Evolutionary conservation across 2,888 invertebrate species (phyloP), one percentile per base, ranked within the genome.

Genomic region (Bhutanitis thaidina): DNA sequence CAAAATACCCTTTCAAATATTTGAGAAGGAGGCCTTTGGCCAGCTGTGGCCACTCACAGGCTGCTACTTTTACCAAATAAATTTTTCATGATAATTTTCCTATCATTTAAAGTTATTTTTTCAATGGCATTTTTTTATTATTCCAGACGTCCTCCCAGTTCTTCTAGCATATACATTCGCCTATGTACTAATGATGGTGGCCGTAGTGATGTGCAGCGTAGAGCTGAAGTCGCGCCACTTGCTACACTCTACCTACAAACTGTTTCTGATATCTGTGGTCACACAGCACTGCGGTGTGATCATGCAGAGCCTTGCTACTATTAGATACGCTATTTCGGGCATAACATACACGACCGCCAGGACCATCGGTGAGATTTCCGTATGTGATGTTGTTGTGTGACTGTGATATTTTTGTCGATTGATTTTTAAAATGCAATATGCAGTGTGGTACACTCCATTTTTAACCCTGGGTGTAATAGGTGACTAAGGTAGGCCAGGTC

Each of bases 171-270:
- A 95, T 70, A 91, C 93, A 0, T 87, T 94, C 25, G 91, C 93
- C 0, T 96, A 97, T 73, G 84, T 94, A 1, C 77, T 96, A 36
- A 85, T 97, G 1, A 83, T 95, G 59, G 77, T 95, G 15, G 92
- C 94, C 0, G 93, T 95, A 20, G 91, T 94, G 49, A 90, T 95
- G 59, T 94, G 96, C 77, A 90, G 93, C 73, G 92, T 94, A 30
- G 94, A 96, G 69, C 80, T 97, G 5, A 93, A 93, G 67, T 91
- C 94, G 0, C 90, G 96, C 2, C 95, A 97, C 67, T 84, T 98
- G 0, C 90, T 97, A 34, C 97, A 98, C 74, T 91, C 95, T 1
- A 97, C 97, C 0, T 98, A 97, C 85, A 96, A 97, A 72, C 79
- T 98, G 66, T 98, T 94, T 71, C 90, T 96, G 32, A 65, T 91